phyloP scores from a whole-genome alignment of 2,888 invertebrate genomes.

The Epinotia bilunana region DNA sequence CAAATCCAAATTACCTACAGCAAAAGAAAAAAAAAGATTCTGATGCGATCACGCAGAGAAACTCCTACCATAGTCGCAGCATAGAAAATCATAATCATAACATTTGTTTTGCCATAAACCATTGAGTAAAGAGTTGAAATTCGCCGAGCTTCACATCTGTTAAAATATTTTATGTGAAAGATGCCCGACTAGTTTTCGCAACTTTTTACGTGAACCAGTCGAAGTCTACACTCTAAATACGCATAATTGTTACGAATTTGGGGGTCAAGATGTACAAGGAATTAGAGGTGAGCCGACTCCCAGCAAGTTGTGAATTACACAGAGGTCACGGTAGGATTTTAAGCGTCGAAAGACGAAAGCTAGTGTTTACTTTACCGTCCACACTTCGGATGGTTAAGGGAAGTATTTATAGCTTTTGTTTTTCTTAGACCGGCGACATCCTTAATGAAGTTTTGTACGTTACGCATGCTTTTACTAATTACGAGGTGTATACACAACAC shows the following conservation, averaged over 20 bases:
- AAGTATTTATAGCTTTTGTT: constrained; percentile 12
- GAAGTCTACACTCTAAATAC: not conserved
- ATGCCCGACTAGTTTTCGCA: not conserved
- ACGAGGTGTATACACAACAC: too few species aligned
- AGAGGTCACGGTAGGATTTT: constrained; percentile 6
- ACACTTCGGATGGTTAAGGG: not conserved
- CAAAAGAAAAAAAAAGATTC: too few species aligned
- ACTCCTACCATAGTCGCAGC: too few species aligned
- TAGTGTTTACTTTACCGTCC: constrained; percentile 23
- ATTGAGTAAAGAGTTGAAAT: not conserved
- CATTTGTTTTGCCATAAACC: not conserved
- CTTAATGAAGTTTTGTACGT: constrained; percentile 3
- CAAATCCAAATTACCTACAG: too few species aligned
- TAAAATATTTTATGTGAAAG: not conserved
- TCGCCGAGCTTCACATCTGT: not conserved
- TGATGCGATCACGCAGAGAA: too few species aligned
- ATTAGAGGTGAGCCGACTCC: not conserved
- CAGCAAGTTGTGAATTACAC: not conserved
- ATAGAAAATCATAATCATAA: too few species aligned
- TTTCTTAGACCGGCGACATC: constrained; percentile 14
- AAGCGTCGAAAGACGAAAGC: constrained; percentile 6
- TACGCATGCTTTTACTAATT: constrained; percentile 1
- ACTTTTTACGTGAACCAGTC: not conserved
- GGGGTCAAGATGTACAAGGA: not conserved
- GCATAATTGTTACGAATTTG: not conserved